Conservation (phyloP, 2,113 vertebrate genomes). For the Verasper variegatus region DNA sequence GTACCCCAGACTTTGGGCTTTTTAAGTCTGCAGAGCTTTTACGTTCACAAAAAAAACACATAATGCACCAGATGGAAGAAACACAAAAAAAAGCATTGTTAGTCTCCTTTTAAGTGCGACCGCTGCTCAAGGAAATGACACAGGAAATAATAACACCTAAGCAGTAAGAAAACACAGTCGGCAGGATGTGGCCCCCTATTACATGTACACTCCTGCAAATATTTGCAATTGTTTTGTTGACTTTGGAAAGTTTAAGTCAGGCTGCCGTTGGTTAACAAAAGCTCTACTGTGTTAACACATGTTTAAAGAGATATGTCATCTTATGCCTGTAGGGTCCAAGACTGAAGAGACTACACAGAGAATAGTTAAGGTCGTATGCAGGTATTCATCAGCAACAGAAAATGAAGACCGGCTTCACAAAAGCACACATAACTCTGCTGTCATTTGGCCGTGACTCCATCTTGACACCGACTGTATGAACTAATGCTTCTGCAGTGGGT, state of each 20-base stretch:
- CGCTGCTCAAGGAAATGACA: neutral
- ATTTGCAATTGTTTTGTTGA: neutral
- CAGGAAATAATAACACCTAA: neutral
- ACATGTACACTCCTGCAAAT: neutral
- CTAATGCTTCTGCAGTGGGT: conserved; percentile 5
- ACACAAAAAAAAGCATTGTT: no score
- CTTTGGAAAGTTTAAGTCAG: neutral
- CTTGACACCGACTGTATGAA: neutral
- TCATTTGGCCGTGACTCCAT: neutral
- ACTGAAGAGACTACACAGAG: no score
- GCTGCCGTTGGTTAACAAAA: neutral
- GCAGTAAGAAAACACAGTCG: neutral
- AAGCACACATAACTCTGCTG: neutral
- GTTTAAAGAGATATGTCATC: neutral
- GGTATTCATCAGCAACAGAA: no score
- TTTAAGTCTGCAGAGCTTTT: no score
- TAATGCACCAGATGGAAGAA: no score
- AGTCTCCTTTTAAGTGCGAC: neutral
- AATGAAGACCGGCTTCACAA: neutral
- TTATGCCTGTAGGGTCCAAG: no score
- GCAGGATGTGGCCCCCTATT: neutral
- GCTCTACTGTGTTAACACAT: neutral
- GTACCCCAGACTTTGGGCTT: no score
- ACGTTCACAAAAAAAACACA: no score
- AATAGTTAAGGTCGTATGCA: no score